Base-by-base conservation (phyloP, 2,113 vertebrate species). In the Uropsilus gracilis region DNA sequence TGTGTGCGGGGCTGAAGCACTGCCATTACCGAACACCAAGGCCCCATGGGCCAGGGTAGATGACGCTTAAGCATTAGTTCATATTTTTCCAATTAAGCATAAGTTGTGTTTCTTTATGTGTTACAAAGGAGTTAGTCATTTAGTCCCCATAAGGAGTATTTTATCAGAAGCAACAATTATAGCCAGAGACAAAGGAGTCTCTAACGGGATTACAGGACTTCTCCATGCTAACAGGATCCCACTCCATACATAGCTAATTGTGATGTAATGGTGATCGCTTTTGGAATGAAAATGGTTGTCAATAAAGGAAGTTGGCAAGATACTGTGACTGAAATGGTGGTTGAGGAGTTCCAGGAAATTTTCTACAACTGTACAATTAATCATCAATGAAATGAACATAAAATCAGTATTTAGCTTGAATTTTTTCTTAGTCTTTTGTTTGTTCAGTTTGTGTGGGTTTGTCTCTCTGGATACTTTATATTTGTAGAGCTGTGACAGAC, bases 71-170 rank as follows among this genome's bases (percentile, higher is more conserved):
- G 59, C 90, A 97, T 96, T 91, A 94, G 66, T 94, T 98, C 85
- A 44, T 96, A 91, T 96, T 98, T 97, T 98, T 97, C 96, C 95
- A 98, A 46, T 97, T 98, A 98, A 71, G 80, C 84, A 6, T 95
- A 95, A 97, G 80, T 98, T 97, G 97, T 97, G 73, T 90, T 98
- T 90, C 81, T 90, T 91, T 97, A 20, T 86, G 48, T 92, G 61
- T 75, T 95, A 93, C 90, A 98, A 97, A 98, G 96, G 91, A 96
- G 86, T 97, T 90, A 97, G 86, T 96, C 86, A 95, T 97, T 98
- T 98, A 97, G 86, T 97, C 80, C 50, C 90, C 95, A 87, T 81
- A 93, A 97, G 95, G 96, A 97, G 34, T 63, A 95, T 78, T 89
- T 86, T 89, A 96, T 92, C 71, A 97, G 97, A 97, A 97, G 71